These are phyloP conservation scores for Plodia interpunctella DNA, from an alignment of 1,140 invertebrate genomes.

Conservation along the genomic window DNA sequence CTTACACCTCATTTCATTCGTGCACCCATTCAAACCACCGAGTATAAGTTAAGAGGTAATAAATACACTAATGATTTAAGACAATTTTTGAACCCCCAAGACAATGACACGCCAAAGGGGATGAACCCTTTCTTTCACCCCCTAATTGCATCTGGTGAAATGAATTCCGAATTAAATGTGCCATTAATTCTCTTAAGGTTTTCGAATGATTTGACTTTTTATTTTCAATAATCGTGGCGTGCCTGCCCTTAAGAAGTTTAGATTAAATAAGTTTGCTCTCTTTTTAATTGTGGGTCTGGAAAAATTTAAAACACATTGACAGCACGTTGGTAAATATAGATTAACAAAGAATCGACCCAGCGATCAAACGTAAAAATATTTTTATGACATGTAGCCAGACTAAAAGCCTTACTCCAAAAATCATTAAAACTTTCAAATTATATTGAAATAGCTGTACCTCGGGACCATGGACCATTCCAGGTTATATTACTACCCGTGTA, in stretches of 20 bases:
- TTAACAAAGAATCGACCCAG: too few species aligned
- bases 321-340: too few species aligned
- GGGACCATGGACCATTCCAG: too few species aligned
- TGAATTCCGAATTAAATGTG: slow-evolving; percentile 10
- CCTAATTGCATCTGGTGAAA: slow-evolving; percentile 2
- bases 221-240: slow-evolving; percentile 3
- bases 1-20: too few species aligned
- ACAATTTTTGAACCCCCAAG: not conserved
- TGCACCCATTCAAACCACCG: not conserved
- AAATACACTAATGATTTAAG: not conserved
- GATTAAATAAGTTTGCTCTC: not conserved
- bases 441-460: too few species aligned
- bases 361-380: too few species aligned
- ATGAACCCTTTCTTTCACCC: slow-evolving; percentile 6
- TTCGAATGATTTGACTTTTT: slow-evolving; percentile 13
- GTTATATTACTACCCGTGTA: too few species aligned
- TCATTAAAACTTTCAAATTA: too few species aligned
- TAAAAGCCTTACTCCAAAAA: too few species aligned
- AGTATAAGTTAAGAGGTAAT: not conserved
- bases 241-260: not conserved
- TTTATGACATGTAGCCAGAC: too few species aligned
- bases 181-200: slow-evolving; percentile 11
- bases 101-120: slow-evolving; percentile 2
- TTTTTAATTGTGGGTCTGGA: not conserved
- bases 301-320: not conserved